phyloP scores from a whole-genome alignment of 2,113 vertebrate species.

The Marmota monax region DNA sequence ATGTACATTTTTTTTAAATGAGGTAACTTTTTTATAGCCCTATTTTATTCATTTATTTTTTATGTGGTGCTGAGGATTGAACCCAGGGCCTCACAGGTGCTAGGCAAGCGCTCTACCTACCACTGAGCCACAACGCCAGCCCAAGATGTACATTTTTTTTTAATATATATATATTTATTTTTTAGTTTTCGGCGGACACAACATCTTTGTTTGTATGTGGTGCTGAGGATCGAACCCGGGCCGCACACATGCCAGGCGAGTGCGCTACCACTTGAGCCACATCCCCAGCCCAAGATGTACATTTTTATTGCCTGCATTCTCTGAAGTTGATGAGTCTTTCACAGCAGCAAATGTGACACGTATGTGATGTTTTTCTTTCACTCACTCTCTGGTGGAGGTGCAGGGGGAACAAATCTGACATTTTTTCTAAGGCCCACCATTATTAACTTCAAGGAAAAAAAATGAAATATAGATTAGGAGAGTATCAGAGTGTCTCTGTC shows the following conservation, averaged over 20 bases:
- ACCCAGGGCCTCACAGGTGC: too few species aligned
- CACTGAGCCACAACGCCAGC: too few species aligned
- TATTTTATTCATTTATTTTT: too few species aligned
- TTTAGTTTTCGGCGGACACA: too few species aligned
- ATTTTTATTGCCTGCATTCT: neutral
- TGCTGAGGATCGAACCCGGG: too few species aligned
- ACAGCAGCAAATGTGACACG: neutral
- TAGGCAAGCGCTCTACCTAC: too few species aligned
- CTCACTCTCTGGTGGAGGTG: neutral
- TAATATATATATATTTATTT: too few species aligned
- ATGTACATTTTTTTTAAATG: neutral
- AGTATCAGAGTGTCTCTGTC: neutral
- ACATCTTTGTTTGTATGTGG: too few species aligned
- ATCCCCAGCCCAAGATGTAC: neutral
- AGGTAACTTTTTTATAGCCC: too few species aligned
- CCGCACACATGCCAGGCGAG: too few species aligned
- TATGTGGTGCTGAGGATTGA: too few species aligned
- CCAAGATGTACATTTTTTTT: neutral
- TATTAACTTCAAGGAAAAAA: slow-evolving; percentile 18
- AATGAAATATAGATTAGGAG: neutral
- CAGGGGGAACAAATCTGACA: neutral
- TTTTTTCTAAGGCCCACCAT: neutral
- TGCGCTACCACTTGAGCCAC: too few species aligned
- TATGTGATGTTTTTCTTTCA: neutral
- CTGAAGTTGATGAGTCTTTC: neutral